These are phyloP conservation scores for Upupa epops DNA, from an alignment of 2,113 vertebrate species.

Conservation along the genomic window DNA sequence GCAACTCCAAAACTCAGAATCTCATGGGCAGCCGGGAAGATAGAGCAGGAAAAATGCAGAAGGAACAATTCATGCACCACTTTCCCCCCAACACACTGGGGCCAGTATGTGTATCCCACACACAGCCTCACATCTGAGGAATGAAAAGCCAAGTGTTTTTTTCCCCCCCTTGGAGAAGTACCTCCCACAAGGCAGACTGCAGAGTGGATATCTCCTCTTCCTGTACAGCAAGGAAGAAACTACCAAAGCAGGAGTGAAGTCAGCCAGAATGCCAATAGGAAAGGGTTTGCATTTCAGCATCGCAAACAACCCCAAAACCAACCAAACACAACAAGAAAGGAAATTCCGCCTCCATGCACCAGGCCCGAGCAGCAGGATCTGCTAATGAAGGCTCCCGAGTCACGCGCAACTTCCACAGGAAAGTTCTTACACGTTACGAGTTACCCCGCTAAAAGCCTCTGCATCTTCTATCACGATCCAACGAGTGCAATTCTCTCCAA, in stretches of 20 bases:
- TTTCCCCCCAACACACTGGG: neutral
- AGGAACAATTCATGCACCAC: neutral
- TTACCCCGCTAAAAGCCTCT: neutral
- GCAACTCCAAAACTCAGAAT: neutral
- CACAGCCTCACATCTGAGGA: neutral
- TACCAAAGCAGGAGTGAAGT: neutral
- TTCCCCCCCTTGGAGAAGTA: neutral
- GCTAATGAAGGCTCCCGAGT: neutral
- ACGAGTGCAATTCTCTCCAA: neutral
- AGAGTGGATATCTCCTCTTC: neutral
- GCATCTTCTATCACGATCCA: neutral
- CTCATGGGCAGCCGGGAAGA: neutral
- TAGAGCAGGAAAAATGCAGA: neutral
- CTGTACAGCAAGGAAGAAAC: neutral
- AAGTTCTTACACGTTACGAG: neutral
- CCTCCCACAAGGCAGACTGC: neutral
- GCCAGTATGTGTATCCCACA: neutral
- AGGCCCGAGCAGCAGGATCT: neutral
- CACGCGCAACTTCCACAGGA: neutral
- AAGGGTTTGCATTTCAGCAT: conserved; percentile 7
- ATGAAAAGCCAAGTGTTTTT: neutral
- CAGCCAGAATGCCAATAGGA: neutral
- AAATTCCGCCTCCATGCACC: conserved; percentile 5
- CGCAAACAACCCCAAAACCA: neutral
- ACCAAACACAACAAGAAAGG: neutral